Percentiles rank a stretch among this genome's conserved stretches.
These are phyloP conservation scores for Leptodirus hochenwartii DNA, from an alignment of 2,888 invertebrate genomes.

Conservation along the genomic window DNA sequence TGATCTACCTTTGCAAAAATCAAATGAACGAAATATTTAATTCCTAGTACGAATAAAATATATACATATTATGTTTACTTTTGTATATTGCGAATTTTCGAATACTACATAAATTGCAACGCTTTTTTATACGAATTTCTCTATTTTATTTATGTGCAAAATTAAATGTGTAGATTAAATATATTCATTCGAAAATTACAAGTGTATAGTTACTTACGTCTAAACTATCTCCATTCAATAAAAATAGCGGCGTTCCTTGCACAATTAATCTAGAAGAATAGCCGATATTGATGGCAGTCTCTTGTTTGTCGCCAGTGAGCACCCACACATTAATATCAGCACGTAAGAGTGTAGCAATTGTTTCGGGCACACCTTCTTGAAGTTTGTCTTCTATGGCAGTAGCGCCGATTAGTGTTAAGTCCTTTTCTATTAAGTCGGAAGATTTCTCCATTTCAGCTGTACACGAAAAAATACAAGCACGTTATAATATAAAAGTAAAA, in stretches of 20 bases:
- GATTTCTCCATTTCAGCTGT: conserved; percentile 68
- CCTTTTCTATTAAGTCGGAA: conserved; percentile 81
- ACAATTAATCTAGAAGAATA: conserved; percentile 80
- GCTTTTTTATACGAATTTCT: too few species aligned
- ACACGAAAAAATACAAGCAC: conserved; percentile 6
- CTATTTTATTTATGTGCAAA: too few species aligned
- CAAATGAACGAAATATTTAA: too few species aligned
- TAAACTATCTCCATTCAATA: conserved; percentile 74
- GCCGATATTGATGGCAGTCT: conserved; percentile 98
- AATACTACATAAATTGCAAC: too few species aligned
- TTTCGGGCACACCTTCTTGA: conserved; percentile 77
- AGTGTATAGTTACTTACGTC: conserved; percentile 59
- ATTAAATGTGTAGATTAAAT: too few species aligned
- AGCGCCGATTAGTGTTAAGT: conserved; percentile 76
- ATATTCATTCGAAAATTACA: too few species aligned
- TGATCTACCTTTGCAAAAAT: too few species aligned
- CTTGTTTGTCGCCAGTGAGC: conserved; percentile 97
- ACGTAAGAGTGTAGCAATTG: conserved; percentile 77
- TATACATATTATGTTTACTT: too few species aligned
- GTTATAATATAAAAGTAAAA: background rate
- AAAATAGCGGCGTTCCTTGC: conserved; percentile 59
- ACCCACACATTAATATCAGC: conserved; percentile 97
- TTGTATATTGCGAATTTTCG: too few species aligned
- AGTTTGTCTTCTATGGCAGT: conserved; percentile 97
- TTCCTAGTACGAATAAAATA: too few species aligned